phyloP scores from a whole-genome alignment of 2,113 vertebrate genomes.

The Paratilapia polleni region DNA sequence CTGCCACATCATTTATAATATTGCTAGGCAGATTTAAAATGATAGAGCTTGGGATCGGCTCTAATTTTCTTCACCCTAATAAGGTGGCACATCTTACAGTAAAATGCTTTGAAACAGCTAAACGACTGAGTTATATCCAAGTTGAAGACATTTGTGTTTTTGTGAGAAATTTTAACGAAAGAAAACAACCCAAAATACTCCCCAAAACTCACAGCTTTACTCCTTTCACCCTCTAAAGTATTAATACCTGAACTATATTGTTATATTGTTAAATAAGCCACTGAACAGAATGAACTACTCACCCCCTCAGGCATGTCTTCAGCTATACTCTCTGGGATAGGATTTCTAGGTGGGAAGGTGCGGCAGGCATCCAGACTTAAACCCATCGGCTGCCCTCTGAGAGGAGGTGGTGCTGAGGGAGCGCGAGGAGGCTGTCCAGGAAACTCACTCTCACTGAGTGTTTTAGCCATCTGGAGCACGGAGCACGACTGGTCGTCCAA shows the following conservation, averaged over 20 bases:
- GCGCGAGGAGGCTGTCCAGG: slow-evolving; percentile 73
- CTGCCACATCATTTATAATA: background rate
- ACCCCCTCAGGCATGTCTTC: slow-evolving; percentile 95
- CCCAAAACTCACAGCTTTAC: background rate
- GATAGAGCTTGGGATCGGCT: background rate
- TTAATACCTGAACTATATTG: background rate
- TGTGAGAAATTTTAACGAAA: background rate
- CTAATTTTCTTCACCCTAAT: background rate
- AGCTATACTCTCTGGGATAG: slow-evolving; percentile 91
- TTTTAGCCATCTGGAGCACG: slow-evolving; percentile 96
- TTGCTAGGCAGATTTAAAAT: background rate
- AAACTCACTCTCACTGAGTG: slow-evolving; percentile 93
- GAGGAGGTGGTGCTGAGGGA: slow-evolving; percentile 70
- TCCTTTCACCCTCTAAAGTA: background rate
- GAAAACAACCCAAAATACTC: background rate
- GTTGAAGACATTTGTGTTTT: background rate
- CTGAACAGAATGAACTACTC: background rate
- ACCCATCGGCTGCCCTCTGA: slow-evolving; percentile 57
- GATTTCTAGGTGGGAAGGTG: slow-evolving; percentile 88
- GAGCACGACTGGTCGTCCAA: slow-evolving; percentile 94
- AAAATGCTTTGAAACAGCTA: background rate
- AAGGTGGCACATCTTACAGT: background rate
- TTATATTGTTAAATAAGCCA: background rate
- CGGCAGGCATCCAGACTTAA: slow-evolving; percentile 81
- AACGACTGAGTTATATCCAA: background rate